These are phyloP conservation scores for Ectemnius continuus DNA, from an alignment of 2,888 invertebrate species.

Conservation along the genomic window DNA sequence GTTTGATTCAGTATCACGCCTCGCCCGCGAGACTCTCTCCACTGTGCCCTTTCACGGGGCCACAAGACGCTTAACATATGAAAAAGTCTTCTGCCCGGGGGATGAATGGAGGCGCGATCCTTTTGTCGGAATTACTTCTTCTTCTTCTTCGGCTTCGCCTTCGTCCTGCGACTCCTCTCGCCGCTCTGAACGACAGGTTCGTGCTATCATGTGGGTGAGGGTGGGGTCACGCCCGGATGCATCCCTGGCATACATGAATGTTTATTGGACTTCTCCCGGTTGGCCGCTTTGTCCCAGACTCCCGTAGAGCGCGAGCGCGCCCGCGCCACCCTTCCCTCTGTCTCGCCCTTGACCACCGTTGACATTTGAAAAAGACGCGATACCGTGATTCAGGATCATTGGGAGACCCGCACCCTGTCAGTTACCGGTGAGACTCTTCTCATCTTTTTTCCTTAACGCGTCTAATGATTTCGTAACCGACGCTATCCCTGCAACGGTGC, in stretches of 20 bases:
- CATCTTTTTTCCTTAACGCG: constrained; percentile 1
- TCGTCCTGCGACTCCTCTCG: constrained; percentile 23
- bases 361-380: not conserved
- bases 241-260: constrained; percentile 65
- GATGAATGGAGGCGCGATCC: constrained; percentile 66
- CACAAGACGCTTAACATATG: constrained; percentile 71
- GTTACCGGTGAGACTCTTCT: too few relatives aligned
- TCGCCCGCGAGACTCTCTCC: constrained; percentile 61
- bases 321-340: not conserved
- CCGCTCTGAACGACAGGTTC: constrained; percentile 66
- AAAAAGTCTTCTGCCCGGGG: constrained; percentile 63
- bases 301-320: constrained; percentile 4
- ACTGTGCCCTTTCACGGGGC: constrained; percentile 60
- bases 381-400: not conserved
- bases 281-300: constrained; percentile 20
- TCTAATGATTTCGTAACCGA: constrained; percentile 9
- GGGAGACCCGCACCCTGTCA: too few relatives aligned
- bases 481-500: not conserved
- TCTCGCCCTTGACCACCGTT: not conserved
- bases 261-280: constrained; percentile 59
- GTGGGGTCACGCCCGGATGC: constrained; percentile 60
- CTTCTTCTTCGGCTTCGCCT: constrained; percentile 43
- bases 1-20: constrained; percentile 77
- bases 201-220: constrained; percentile 64
- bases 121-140: constrained; percentile 66